Conservation (phyloP, 2,888 invertebrate species). For the Tromatobia lineatoria region DNA sequence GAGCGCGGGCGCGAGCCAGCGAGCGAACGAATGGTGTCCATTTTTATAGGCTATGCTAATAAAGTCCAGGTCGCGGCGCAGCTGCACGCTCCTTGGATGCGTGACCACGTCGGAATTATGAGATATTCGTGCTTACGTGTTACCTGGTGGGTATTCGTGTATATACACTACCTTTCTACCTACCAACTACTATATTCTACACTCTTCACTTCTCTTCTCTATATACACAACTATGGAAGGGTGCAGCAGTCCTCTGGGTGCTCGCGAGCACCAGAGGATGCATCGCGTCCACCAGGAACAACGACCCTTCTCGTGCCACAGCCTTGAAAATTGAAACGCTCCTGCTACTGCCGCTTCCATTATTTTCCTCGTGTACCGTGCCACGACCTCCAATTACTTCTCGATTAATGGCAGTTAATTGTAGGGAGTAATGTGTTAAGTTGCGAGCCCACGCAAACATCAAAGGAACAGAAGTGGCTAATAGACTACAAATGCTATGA, state of each 20-base stretch:
- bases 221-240: constrained; percentile 40
- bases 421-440: constrained; percentile 6
- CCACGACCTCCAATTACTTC: constrained; percentile 13
- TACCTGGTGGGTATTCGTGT: constrained; percentile 67
- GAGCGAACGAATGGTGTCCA: constrained; percentile 75
- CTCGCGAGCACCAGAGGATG: constrained; percentile 45
- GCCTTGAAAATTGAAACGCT: constrained; percentile 64
- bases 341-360: constrained; percentile 3
- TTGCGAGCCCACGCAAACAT: constrained; percentile 3
- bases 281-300: constrained; percentile 55
- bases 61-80: constrained; percentile 79
- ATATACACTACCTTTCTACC: constrained; percentile 35
- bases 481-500: constrained; percentile 22
- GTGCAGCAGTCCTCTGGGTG: constrained; percentile 57
- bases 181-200: constrained; percentile 50
- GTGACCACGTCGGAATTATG: constrained; percentile 83
- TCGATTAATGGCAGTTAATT: constrained; percentile 19
- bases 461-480: constrained; percentile 11
- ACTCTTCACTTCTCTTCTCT: constrained; percentile 20
- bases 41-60: constrained; percentile 85
- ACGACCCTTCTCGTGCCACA: constrained; percentile 56
- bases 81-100: constrained; percentile 81
- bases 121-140: constrained; percentile 78
- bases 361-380: constrained; percentile 11
- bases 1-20: constrained; percentile 51